A percentile compares a stretch with the other conserved stretches of the same genome.
Conservation (phyloP, 2,888 invertebrate species). For the Keiferia lycopersicella region DNA sequence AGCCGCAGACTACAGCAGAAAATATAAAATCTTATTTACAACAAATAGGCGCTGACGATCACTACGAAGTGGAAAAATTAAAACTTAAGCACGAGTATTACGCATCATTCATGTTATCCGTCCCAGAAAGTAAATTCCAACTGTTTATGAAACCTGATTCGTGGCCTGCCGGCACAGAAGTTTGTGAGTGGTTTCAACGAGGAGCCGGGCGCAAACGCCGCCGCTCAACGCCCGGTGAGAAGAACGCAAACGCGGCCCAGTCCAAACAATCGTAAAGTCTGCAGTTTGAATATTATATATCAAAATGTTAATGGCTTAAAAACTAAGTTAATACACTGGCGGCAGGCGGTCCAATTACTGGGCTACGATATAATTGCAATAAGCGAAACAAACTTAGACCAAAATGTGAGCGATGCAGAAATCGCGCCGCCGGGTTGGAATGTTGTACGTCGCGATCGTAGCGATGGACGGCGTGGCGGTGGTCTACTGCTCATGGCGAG, state of each 20-base stretch:
- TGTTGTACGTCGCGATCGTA: slow-evolving; percentile 30
- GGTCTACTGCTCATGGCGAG: slow-evolving; percentile 30
- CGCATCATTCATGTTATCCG: slow-evolving; percentile 10
- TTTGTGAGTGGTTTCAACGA: slow-evolving; percentile 26
- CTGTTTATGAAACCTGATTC: slow-evolving; percentile 20
- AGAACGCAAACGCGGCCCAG: slow-evolving; percentile 1
- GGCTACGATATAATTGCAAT: slow-evolving; percentile 25
- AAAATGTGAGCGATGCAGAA: slow-evolving; percentile 28
- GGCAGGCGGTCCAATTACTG: slow-evolving; percentile 12
- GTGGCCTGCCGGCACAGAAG: slow-evolving; percentile 21
- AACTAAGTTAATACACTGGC: slow-evolving; percentile 28
- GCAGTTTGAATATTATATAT: slow-evolving; percentile 17
- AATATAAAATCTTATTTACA: neutral
- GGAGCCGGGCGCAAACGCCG: slow-evolving; percentile 23
- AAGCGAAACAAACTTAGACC: slow-evolving; percentile 30
- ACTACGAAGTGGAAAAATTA: neutral
- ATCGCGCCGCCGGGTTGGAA: slow-evolving; percentile 27
- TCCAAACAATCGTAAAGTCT: neutral
- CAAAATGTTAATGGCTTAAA: slow-evolving; percentile 32
- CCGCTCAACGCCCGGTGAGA: neutral
- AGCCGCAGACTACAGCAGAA: neutral
- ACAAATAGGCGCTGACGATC: neutral
- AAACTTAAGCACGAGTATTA: slow-evolving; percentile 10
- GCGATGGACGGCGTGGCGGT: slow-evolving; percentile 25
- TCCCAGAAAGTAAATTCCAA: slow-evolving; percentile 12